Evolutionary conservation across 2,797 vertebrate species (phyloP), one percentile per base, ranked within the genome.

Genomic region (Betta splendens): DNA sequence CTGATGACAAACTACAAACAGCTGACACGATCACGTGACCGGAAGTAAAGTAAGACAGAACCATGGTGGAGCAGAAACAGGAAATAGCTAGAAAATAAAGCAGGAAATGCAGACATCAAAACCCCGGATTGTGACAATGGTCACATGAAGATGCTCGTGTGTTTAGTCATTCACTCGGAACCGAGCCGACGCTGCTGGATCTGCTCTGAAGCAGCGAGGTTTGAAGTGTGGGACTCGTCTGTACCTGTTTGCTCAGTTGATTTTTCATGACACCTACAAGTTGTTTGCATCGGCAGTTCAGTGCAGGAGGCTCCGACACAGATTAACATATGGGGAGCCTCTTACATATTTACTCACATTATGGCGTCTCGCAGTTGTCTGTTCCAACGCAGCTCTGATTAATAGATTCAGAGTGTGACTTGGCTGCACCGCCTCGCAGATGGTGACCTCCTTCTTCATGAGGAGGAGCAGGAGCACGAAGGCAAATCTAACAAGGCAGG

Each of bases 371-470:
- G n/a, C 64, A 31, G 47, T 81, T 56, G 61, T 45, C 56, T 51
- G 60, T 53, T 48, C 60, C 64, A 75, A 65, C 71, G 75, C 35
- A 51, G 62, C 52, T 56, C 33, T 84, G 59, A 83, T 87, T 74
- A 86, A 89, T 86, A 74, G 63, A 83, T 86, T 70, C 80, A 64
- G 46, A 49, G 51, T 46, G 64, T 69, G 78, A 65, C 62, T 80
- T 83, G 86, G 85, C 78, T 59, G 79, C 17, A 44, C 39, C 62
- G 62, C 75, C 68, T 28, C 75, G 75, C 89, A 91, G 87, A 91
- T 88, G 86, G 90, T 70, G 83, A 87, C 89, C 85, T 79, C 70
- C 43, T 87, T 86, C 72, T 77, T 69, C 28, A 51, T 45, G 32
- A 67, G 8, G 45, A 44, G 13, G 40, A 12, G 15, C 42, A 28